These are phyloP conservation scores for Percopsis omiscomaycus DNA, from an alignment of 2,797 vertebrate species.

Conservation along the genomic window DNA sequence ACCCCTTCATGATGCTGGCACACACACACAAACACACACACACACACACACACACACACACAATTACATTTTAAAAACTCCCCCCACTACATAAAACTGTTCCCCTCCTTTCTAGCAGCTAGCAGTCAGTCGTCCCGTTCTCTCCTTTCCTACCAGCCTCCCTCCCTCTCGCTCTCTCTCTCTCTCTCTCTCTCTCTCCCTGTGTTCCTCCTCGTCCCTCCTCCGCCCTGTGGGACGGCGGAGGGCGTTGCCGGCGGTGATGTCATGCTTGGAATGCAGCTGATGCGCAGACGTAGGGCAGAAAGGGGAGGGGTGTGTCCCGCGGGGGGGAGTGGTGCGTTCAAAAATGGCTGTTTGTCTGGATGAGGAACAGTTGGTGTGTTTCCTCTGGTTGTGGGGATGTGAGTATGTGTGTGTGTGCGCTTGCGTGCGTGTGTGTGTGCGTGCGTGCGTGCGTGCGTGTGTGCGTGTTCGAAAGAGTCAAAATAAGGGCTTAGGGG, in stretches of 20 bases:
- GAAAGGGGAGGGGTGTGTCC: not conserved
- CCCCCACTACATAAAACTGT: not conserved
- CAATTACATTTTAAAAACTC: not conserved
- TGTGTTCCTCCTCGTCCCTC: not conserved
- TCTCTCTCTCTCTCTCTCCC: constrained; percentile 3
- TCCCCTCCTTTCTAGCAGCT: constrained; percentile 28
- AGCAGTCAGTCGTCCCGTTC: constrained; percentile 53
- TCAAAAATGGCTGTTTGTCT: too few relatives aligned
- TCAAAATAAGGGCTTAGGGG: not conserved
- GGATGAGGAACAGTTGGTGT: constrained; percentile 1
- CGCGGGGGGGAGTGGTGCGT: constrained; percentile 6
- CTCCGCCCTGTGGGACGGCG: constrained; percentile 65
- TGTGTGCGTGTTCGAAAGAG: constrained; percentile 2
- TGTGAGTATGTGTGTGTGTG: too few relatives aligned
- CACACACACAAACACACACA: constrained; percentile 1
- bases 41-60: not conserved
- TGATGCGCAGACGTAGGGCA: constrained; percentile 48
- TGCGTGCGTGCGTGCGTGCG: constrained; percentile 19
- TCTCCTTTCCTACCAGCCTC: constrained; percentile 47
- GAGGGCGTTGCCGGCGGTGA: constrained; percentile 74
- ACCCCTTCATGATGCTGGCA: too few relatives aligned
- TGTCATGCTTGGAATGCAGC: constrained; percentile 82
- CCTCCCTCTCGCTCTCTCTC: constrained; percentile 53
- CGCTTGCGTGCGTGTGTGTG: constrained; percentile 15
- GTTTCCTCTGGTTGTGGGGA: constrained; percentile 18